Evolutionary conservation across 2,113 vertebrate species (phyloP), one percentile per base, ranked within the genome.

Genomic region (Monopterus albus): DNA sequence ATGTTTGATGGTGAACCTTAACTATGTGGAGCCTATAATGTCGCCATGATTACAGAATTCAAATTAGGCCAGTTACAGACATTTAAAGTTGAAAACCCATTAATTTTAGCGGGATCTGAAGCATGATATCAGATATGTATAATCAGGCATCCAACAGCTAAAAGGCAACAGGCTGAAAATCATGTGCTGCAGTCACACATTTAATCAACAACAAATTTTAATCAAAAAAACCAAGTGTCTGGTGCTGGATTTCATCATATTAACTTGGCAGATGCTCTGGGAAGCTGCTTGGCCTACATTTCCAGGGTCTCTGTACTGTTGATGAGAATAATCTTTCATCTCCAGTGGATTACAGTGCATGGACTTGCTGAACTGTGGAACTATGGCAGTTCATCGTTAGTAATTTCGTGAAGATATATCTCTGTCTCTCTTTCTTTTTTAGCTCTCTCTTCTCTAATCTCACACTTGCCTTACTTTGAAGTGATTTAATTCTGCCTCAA

Each of bases 231-330:
- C 15, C 2, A 51, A 63, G 45, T 59, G 18, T 43, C n/a, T 47
- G 7, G 35, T 56, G 50, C 40, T 59, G 58, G 63, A 73, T 75
- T 78, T 62, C 43, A 20, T 65, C 46, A 67, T 21, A 60, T 61
- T 38, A 59, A 58, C 40, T 59, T n/a, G 3, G 53, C 39, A 63
- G 72, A 76, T 70, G 78, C 67, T 74, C 51, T 53, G 53, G 75
- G 71, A 83, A 77, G 29, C 52, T 61, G 61, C 68, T 69, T 79
- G 84, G 65, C 86, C 87, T 88, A 89, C 78, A 82, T 89, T 84
- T 70, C 39, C 55, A 45, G 29, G 9, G 56, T 56, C 28, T 56
- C 28, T 38, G 66, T 72, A 83, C 75, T 77, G 83, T 87, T 83
- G 84, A 72, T 74, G 69, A 68, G 86, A 76, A 84, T 81, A 88